These are phyloP conservation scores for Lucinisca nassula DNA, from an alignment of 2,888 invertebrate genomes.

Conservation along the genomic window DNA sequence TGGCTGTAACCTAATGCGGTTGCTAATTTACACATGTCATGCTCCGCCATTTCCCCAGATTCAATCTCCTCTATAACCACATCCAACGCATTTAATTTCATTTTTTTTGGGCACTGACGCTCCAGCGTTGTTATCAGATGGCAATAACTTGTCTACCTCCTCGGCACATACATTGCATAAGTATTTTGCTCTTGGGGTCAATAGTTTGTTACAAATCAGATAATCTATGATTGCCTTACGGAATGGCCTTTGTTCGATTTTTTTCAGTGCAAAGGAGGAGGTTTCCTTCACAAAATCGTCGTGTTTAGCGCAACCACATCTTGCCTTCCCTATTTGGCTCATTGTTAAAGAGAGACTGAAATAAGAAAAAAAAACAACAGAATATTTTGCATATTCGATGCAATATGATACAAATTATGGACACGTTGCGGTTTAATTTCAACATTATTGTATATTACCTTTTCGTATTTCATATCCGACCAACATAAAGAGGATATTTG, in stretches of 20 bases:
- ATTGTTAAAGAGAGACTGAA: neutral
- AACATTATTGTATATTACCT: too few relatives aligned
- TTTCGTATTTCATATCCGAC: too few relatives aligned
- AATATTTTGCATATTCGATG: too few relatives aligned
- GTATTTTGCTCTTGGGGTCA: neutral
- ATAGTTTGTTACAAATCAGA: neutral
- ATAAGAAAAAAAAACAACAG: too few relatives aligned
- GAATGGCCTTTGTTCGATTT: neutral
- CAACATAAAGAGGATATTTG: too few relatives aligned
- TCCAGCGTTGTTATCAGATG: neutral
- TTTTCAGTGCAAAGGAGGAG: neutral
- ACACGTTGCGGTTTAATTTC: too few relatives aligned
- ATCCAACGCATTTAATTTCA: neutral
- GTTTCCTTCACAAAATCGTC: neutral
- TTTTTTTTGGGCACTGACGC: neutral
- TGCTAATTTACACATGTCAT: neutral
- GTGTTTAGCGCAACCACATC: neutral
- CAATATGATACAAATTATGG: too few relatives aligned
- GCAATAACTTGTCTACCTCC: neutral
- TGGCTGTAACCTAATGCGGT: neutral
- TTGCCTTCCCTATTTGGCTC: neutral
- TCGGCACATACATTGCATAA: neutral
- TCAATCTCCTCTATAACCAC: neutral
- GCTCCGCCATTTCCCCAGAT: neutral
- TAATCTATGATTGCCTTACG: neutral